Evolutionary conservation across 2,888 invertebrate species (phyloP).

Genomic region (Marronus borbonicus): DNA sequence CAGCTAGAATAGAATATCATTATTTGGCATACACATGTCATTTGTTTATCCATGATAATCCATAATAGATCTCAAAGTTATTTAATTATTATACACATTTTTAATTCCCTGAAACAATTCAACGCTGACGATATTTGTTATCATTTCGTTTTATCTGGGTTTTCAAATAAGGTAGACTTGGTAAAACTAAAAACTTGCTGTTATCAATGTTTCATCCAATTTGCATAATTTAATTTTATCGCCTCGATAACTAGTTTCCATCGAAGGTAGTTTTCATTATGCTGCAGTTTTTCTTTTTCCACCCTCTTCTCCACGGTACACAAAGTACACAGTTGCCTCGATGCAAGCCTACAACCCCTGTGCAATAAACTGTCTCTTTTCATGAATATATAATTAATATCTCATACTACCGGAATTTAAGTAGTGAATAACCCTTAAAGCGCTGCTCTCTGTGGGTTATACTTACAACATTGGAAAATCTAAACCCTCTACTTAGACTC

Average conservation of each 20-base stretch:
- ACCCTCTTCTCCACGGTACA: background rate
- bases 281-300: slow-evolving; percentile 13
- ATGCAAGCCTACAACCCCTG: slow-evolving; percentile 12
- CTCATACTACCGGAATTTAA: slow-evolving; percentile 55
- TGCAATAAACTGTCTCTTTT: slow-evolving; percentile 52
- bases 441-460: slow-evolving; percentile 59
- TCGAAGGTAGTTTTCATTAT: slow-evolving; percentile 18
- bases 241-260: background rate
- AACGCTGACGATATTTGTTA: too few relatives aligned
- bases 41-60: too few relatives aligned
- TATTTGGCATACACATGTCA: too few relatives aligned
- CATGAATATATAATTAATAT: slow-evolving; percentile 57
- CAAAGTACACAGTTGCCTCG: slow-evolving; percentile 20
- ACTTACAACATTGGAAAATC: slow-evolving; percentile 64
- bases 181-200: too few relatives aligned
- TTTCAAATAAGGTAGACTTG: too few relatives aligned
- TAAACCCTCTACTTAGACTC: slow-evolving; percentile 63
- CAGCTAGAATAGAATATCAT: too few relatives aligned
- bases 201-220: background rate
- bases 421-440: slow-evolving; percentile 57
- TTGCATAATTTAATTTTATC: slow-evolving; percentile 13
- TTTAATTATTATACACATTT: too few relatives aligned
- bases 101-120: too few relatives aligned
- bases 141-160: too few relatives aligned
- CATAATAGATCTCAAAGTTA: too few relatives aligned